Percentiles rank a stretch among this genome's conserved stretches.
These are phyloP conservation scores for Hemicordylus capensis DNA, from an alignment of 2,113 vertebrate genomes.

Conservation along the genomic window DNA sequence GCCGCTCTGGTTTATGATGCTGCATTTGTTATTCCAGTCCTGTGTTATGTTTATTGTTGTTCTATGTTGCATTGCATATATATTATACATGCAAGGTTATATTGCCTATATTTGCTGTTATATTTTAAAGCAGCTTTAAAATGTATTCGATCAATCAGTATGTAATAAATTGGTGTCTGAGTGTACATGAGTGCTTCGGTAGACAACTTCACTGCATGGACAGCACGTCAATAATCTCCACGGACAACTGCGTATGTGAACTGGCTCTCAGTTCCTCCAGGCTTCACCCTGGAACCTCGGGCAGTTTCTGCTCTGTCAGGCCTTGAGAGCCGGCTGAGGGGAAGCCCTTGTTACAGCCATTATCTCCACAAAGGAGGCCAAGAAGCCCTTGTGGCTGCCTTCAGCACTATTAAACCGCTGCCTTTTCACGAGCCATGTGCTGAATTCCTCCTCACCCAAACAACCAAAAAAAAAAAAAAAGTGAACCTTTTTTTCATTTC, in stretches of 20 bases:
- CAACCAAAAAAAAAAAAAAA: conserved; percentile 28
- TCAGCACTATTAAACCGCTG: conserved; percentile 65
- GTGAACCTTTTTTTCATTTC: conserved; percentile 74
- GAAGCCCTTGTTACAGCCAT: conserved; percentile 63
- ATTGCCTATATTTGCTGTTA: too few species aligned
- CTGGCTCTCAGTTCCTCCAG: neutral
- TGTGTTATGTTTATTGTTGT: too few species aligned
- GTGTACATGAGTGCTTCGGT: neutral
- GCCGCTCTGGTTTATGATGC: too few species aligned
- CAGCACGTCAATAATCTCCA: neutral
- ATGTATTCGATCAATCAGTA: too few species aligned
- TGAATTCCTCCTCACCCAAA: conserved; percentile 75
- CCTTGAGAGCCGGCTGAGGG: conserved; percentile 33
- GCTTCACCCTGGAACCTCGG: neutral
- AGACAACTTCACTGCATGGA: neutral
- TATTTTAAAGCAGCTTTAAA: too few species aligned
- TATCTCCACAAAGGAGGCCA: conserved; percentile 50
- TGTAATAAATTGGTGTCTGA: neutral
- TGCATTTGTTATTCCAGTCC: too few species aligned
- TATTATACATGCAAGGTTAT: too few species aligned
- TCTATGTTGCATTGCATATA: too few species aligned
- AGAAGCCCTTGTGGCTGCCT: conserved; percentile 64
- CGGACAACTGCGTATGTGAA: neutral
- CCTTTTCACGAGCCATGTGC: conserved; percentile 73
- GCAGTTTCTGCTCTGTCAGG: neutral